These are phyloP conservation scores for Climacteris rufus DNA, from an alignment of 2,113 vertebrate genomes.

Conservation along the genomic window DNA sequence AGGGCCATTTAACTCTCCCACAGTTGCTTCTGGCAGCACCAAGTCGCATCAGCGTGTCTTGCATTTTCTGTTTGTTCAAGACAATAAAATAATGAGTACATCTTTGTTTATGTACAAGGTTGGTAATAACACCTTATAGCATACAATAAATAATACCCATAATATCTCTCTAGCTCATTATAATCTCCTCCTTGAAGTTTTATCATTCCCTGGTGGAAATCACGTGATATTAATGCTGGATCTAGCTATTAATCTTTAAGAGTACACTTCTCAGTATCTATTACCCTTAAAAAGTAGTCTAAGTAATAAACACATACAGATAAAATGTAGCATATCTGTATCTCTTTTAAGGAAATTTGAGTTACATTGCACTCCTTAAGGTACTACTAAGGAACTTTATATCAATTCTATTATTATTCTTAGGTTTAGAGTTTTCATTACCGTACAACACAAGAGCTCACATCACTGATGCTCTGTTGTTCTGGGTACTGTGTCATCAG, in stretches of 20 bases:
- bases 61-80: background rate
- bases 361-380: background rate
- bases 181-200: background rate
- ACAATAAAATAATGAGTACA: background rate
- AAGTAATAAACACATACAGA: background rate
- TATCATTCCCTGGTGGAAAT: slow-evolving; percentile 10
- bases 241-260: background rate
- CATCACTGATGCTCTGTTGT: background rate
- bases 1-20: background rate
- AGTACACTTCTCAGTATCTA: background rate
- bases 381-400: background rate
- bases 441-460: background rate
- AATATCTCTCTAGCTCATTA: slow-evolving; percentile 12
- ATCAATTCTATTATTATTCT: background rate
- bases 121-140: background rate
- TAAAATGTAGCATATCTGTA: background rate
- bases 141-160: slow-evolving; percentile 9
- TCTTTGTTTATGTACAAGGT: background rate
- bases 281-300: background rate
- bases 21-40: background rate
- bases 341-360: background rate
- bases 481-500: background rate
- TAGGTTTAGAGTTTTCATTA: background rate
- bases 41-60: background rate
- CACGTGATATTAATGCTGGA: background rate